Conservation (phyloP, 1,140 invertebrate species). For the Asbolus verrucosus region DNA sequence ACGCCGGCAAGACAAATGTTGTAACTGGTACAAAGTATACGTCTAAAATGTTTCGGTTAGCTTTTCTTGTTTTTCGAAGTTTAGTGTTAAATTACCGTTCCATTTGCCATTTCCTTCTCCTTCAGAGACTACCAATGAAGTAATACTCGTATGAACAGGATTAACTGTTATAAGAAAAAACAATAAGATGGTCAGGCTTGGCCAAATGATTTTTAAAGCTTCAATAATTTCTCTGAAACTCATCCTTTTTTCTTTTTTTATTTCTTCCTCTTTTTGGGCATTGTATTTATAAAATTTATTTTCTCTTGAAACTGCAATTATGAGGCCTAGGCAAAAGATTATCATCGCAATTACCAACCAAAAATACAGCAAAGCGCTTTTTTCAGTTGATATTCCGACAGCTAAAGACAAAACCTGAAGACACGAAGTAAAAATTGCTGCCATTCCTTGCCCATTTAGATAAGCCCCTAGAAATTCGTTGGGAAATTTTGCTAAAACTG, state of each 20-base stretch:
- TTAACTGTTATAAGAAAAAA: background rate
- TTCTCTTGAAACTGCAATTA: background rate
- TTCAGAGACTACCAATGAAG: conserved; percentile 7
- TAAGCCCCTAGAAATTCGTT: background rate
- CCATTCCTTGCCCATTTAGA: conserved; percentile 6
- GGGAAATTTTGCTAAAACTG: background rate
- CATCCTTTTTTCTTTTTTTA: background rate
- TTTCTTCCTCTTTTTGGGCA: background rate
- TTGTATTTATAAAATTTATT: background rate
- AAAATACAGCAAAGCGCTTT: conserved; percentile 10
- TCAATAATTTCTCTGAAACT: background rate
- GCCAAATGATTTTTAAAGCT: conserved; percentile 2
- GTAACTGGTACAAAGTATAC: conserved; percentile 20
- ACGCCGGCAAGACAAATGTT: background rate
- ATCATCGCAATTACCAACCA: background rate
- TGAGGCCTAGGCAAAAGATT: background rate
- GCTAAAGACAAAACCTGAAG: conserved; percentile 7
- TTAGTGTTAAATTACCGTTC: conserved; percentile 3
- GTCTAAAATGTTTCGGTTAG: too few relatives aligned
- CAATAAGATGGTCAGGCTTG: background rate
- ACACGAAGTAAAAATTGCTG: conserved; percentile 4
- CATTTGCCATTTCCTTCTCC: background rate
- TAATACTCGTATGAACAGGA: background rate
- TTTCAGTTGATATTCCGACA: background rate
- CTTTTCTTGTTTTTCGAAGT: too few relatives aligned